These are phyloP conservation scores for Halcyon malimbica DNA, from an alignment of 2,113 vertebrate genomes.

Conservation along the genomic window DNA sequence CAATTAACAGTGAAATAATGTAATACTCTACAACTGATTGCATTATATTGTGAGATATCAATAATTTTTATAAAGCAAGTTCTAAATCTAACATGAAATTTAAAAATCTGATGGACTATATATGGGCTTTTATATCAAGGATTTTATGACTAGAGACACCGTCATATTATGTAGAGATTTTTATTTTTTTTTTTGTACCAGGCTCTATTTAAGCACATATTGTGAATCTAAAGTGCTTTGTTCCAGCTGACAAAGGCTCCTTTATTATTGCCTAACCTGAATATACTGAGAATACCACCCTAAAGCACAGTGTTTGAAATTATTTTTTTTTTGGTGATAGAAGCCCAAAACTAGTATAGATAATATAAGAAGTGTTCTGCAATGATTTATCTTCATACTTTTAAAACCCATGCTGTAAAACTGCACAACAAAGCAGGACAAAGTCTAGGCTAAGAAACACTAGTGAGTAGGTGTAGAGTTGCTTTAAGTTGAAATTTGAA, in stretches of 20 bases:
- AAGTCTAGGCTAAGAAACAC: not conserved
- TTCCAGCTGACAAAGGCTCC: not conserved
- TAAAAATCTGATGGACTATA: not conserved
- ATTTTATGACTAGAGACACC: not conserved
- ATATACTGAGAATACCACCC: not conserved
- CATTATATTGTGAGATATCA: not conserved
- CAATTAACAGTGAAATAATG: not conserved
- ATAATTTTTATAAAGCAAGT: not conserved
- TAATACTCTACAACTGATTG: not conserved
- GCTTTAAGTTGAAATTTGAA: not conserved
- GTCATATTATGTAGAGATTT: not conserved
- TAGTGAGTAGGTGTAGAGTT: not conserved
- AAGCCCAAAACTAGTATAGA: not conserved
- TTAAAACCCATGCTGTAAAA: not conserved
- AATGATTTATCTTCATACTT: not conserved
- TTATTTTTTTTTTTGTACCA: not conserved
- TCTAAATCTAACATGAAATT: not conserved
- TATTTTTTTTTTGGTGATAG: not conserved
- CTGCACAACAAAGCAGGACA: not conserved
- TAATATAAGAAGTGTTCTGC: not conserved
- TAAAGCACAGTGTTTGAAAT: not conserved
- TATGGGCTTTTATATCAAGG: not conserved
- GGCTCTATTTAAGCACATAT: not conserved
- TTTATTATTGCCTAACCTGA: constrained; percentile 2
- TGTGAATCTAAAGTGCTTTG: not conserved